Evolutionary conservation across 2,888 invertebrate species (phyloP).

Genomic region (Exephanes ischioxanthus): DNA sequence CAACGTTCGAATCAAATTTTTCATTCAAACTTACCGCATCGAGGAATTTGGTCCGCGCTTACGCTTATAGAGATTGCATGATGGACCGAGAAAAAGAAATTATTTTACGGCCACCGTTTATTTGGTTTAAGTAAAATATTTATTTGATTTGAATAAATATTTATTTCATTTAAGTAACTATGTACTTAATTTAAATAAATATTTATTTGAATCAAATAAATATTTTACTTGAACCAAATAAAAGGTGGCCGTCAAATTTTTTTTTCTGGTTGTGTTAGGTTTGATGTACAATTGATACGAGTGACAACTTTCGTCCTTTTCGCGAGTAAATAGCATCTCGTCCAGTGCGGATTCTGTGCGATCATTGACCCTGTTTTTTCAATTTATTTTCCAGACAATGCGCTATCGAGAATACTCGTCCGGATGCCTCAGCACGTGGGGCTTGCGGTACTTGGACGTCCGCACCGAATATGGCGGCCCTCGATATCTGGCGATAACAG

Average conservation of each 20-base stretch:
- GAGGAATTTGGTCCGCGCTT: background rate
- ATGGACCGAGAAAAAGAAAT: too few relatives aligned
- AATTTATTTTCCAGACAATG: conserved; percentile 31
- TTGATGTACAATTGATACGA: background rate
- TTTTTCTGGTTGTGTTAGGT: too few relatives aligned
- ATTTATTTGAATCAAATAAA: too few relatives aligned
- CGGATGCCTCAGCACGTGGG: conserved; percentile 1
- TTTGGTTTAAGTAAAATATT: too few relatives aligned
- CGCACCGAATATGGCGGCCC: conserved; percentile 42
- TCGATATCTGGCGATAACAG: conserved; percentile 63
- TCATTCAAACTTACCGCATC: background rate
- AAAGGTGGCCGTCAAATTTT: too few relatives aligned
- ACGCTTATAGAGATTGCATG: too few relatives aligned
- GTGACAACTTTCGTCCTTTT: background rate
- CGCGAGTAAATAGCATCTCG: background rate
- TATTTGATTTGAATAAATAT: too few relatives aligned
- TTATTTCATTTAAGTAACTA: too few relatives aligned
- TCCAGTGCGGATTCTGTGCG: background rate
- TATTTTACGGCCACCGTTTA: too few relatives aligned
- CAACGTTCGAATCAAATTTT: background rate
- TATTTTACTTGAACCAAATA: too few relatives aligned
- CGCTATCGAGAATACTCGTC: background rate
- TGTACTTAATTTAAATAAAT: too few relatives aligned
- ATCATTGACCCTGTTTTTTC: background rate
- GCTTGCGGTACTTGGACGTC: conserved; percentile 34